These are phyloP conservation scores for Propithecus deckenii DNA, from an alignment of 2,797 vertebrate species.

Conservation along the genomic window DNA sequence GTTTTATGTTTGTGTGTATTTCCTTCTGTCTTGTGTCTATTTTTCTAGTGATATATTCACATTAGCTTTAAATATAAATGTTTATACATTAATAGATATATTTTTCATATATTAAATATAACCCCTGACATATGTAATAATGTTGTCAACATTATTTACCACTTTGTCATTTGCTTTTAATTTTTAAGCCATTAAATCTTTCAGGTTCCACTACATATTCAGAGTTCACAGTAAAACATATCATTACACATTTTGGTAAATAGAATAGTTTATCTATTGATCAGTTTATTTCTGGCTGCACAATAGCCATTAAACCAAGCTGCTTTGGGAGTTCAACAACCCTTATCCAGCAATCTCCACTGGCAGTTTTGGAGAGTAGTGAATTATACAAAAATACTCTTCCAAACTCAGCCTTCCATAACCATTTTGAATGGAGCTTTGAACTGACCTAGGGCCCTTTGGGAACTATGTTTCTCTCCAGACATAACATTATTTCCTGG, in stretches of 20 bases:
- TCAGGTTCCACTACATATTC: background rate
- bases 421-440: conserved; percentile 20
- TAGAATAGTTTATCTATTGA: background rate
- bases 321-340: background rate
- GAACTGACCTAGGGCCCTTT: conserved; percentile 2
- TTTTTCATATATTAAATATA: background rate
- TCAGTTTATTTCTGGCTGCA: background rate
- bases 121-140: background rate
- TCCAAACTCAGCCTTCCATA: conserved; percentile 12
- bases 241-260: background rate
- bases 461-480: conserved; percentile 42
- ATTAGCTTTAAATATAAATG: conserved; percentile 43
- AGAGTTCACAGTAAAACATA: background rate
- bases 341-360: background rate
- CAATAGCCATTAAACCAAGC: background rate
- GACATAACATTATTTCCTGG: conserved; percentile 5
- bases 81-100: background rate
- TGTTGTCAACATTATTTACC: background rate
- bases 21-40: background rate
- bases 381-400: background rate
- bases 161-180: conserved; percentile 19
- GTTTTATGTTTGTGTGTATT: background rate
- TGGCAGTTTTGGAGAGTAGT: background rate
- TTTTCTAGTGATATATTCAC: background rate
- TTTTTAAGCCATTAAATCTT: conserved; percentile 19